Percentiles rank a stretch among this genome's conserved stretches.
Conservation (phyloP, 1,140 invertebrate species). For the Drosophila equinoxialis region DNA sequence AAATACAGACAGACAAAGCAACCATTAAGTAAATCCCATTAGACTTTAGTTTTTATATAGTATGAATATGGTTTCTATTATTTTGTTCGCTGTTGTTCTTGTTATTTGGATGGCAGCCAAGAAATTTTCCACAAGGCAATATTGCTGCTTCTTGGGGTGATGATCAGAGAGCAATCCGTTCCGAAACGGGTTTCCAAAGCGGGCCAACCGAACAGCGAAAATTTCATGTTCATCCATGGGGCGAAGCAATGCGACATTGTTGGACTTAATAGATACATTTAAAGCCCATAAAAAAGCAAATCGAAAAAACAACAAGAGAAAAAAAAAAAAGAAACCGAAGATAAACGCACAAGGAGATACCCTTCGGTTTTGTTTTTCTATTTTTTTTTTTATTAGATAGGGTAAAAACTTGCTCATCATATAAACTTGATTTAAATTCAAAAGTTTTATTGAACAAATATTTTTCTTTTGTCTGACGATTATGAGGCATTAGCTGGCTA, state of each 20-base stretch:
- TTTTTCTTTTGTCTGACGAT: constrained; percentile 51
- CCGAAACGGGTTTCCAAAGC: constrained; percentile 67
- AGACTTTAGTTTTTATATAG: constrained; percentile 24
- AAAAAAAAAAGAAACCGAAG: constrained; percentile 32
- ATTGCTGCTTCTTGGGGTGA: not conserved
- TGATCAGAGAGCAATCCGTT: not conserved
- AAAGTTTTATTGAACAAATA: constrained; percentile 3
- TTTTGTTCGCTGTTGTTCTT: constrained; percentile 16
- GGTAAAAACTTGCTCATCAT: constrained; percentile 3
- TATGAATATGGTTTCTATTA: constrained; percentile 40
- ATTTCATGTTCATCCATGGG: constrained; percentile 29
- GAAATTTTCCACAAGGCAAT: constrained; percentile 71
- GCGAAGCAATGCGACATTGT: constrained; percentile 73
- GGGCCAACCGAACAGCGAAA: constrained; percentile 56
- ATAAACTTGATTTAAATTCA: not conserved
- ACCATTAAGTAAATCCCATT: constrained; percentile 25
- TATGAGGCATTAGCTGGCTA: constrained; percentile 68
- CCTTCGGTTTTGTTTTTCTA: constrained; percentile 14
- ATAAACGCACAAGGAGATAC: not conserved
- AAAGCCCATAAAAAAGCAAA: constrained; percentile 79
- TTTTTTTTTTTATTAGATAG: not conserved
- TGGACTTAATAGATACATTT: constrained; percentile 76
- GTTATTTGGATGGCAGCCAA: constrained; percentile 58
- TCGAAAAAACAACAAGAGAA: constrained; percentile 35
- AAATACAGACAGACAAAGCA: constrained; percentile 19